These are phyloP conservation scores for Pangasius macronema DNA, from an alignment of 2,797 vertebrate genomes.

Conservation along the genomic window DNA sequence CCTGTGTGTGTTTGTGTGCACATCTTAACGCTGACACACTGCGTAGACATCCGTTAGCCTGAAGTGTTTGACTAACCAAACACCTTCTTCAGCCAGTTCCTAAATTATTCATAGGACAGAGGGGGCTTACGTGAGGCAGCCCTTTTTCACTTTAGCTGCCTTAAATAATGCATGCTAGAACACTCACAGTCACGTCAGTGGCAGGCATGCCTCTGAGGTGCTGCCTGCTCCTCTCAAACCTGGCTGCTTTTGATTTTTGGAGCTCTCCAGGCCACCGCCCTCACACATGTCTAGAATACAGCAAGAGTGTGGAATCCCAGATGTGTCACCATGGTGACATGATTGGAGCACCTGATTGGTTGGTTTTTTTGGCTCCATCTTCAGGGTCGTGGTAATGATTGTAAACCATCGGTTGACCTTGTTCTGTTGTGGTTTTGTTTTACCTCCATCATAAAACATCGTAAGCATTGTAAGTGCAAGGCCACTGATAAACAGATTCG, in stretches of 20 bases:
- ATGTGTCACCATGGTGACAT: slow-evolving; percentile 25
- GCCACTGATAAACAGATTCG: slow-evolving; percentile 21
- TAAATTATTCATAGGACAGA: slow-evolving; percentile 81
- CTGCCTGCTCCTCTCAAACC: slow-evolving; percentile 46
- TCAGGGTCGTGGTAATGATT: slow-evolving; percentile 21
- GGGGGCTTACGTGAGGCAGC: slow-evolving; percentile 73
- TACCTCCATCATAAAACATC: slow-evolving; percentile 26
- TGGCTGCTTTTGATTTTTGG: slow-evolving; percentile 48
- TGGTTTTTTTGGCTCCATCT: background rate
- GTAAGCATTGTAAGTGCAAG: background rate
- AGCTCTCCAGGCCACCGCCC: slow-evolving; percentile 42
- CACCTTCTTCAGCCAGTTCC: slow-evolving; percentile 72
- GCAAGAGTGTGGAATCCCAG: slow-evolving; percentile 27
- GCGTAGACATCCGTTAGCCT: slow-evolving; percentile 72
- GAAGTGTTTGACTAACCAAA: slow-evolving; percentile 78
- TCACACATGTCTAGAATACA: slow-evolving; percentile 12
- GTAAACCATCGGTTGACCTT: slow-evolving; percentile 35
- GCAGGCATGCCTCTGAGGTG: slow-evolving; percentile 61
- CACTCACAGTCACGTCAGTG: slow-evolving; percentile 62
- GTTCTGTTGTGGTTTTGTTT: slow-evolving; percentile 27
- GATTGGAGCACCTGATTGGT: slow-evolving; percentile 22
- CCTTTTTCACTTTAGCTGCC: slow-evolving; percentile 79
- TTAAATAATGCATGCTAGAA: slow-evolving; percentile 82
- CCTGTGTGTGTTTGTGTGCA: slow-evolving; percentile 25
- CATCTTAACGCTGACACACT: slow-evolving; percentile 49